Percentiles rank a stretch among this genome's conserved stretches.
phyloP scores from a whole-genome alignment of 2,888 invertebrate species.

The Selenia dentaria region DNA sequence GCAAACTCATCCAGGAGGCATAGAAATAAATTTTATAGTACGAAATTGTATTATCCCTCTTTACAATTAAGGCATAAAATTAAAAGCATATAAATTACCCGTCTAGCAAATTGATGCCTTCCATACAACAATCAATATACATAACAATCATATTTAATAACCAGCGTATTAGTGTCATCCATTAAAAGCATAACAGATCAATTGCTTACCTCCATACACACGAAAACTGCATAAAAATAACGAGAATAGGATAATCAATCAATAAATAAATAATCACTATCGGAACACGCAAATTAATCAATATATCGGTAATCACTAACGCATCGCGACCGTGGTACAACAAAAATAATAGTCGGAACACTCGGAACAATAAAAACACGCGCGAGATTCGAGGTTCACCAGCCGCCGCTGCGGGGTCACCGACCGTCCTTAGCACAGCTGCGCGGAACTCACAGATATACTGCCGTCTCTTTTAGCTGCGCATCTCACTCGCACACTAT shows the following conservation, averaged over 20 bases:
- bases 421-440: constrained; percentile 83
- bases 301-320: constrained; percentile 25
- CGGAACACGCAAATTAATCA: constrained; percentile 12
- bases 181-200: constrained; percentile 1
- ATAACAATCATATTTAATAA: too few relatives aligned
- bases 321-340: constrained; percentile 37
- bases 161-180: too few relatives aligned
- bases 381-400: constrained; percentile 82
- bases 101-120: too few relatives aligned
- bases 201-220: constrained; percentile 5
- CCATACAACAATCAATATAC: too few relatives aligned
- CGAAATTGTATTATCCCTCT: too few relatives aligned
- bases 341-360: constrained; percentile 34
- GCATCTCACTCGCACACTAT: constrained; percentile 48
- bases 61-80: too few relatives aligned
- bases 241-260: not conserved
- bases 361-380: constrained; percentile 56
- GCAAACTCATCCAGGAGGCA: too few relatives aligned
- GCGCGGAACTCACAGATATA: constrained; percentile 63
- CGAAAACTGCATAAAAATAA: not conserved
- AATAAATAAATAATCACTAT: not conserved
- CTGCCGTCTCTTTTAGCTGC: constrained; percentile 63
- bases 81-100: too few relatives aligned
- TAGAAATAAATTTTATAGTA: too few relatives aligned
- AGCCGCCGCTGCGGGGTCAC: constrained; percentile 78